Conservation (phyloP, 2,797 vertebrate species). For the Alosa sapidissima region DNA sequence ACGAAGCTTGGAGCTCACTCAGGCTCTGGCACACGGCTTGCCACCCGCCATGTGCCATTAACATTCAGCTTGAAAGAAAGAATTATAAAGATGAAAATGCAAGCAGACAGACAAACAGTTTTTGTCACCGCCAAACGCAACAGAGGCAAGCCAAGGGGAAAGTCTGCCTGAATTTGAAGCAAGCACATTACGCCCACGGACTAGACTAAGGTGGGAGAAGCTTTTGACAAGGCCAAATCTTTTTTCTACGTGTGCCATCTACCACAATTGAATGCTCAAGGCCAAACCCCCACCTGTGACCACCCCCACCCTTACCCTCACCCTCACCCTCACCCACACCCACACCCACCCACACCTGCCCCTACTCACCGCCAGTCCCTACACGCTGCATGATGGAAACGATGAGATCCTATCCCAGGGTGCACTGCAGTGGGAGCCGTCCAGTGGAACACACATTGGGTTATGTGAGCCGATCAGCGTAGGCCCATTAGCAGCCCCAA, state of each 20-base stretch:
- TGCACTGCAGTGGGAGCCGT: not conserved
- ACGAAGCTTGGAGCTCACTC: constrained; percentile 2
- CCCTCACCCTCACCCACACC: not conserved
- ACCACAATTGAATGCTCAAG: not conserved
- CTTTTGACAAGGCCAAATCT: not conserved
- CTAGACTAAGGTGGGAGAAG: not conserved
- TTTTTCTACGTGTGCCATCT: not conserved
- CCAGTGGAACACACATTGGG: not conserved
- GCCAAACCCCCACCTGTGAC: not conserved
- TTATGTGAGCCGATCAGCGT: not conserved
- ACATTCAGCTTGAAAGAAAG: not conserved
- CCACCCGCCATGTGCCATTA: constrained; percentile 9
- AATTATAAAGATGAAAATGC: not conserved
- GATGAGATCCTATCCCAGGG: not conserved
- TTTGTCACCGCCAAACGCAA: not conserved
- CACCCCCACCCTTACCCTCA: not conserved
- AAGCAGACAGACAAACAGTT: not conserved
- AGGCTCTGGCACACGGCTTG: not conserved
- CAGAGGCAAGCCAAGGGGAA: not conserved
- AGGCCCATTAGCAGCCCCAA: constrained; percentile 19
- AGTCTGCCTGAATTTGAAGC: not conserved
- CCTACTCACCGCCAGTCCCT: not conserved
- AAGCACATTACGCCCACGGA: not conserved
- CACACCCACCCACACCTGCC: not conserved
- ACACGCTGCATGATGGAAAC: not conserved